Base-by-base conservation (phyloP, 2,888 invertebrate species). In the Hesperia comma region DNA sequence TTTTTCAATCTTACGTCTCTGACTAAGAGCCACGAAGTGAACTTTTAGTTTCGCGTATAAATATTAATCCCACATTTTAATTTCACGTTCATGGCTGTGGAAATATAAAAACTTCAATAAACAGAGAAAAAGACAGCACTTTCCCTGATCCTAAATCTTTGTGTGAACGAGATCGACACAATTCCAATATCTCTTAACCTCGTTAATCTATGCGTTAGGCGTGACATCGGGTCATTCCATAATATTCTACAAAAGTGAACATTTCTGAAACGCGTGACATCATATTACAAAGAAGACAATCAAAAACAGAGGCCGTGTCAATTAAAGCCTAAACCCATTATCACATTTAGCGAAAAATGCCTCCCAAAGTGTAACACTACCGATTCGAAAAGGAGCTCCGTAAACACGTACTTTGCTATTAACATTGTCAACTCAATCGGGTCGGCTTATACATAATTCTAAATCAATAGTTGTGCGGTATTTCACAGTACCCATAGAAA, bases 271-370 rank as follows among this genome's bases (percentile, higher is more conserved):
- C 43, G 41, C 2, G 43, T 58, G 58, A 57, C 51, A 64, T 40
- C 7, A 6, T 26, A 57, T 37, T 26, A 58, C 58, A 69, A 69
- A 73, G 60, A 46, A 72, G 68, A 63, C 55, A 66, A 41, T 61
- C 60, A 72, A 69, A 72, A 68, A 68, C 62, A 77, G 73, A 84
- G 81, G 81, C 81, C 79, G 69, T 75, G 61, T 69, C 87, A 90
- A 90, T 89, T 89, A 90, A 83, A 87, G 89, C 86, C 89, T 89
- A 88, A 90, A 89, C 85, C 90, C 88, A 78, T 77, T 86, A 85
- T 85, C 83, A 87, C 87, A 86, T 85, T 84, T 80, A 77, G 79
- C 76, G 76, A 85, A 79, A 77, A 85, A 84, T 85, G 79, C 78
- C 87, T 84, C 82, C 85, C 71, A 69, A 68, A 56, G 68, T 70